These are phyloP conservation scores for Microcebus griseorufus DNA, from an alignment of 2,113 vertebrate genomes.

Conservation along the genomic window DNA sequence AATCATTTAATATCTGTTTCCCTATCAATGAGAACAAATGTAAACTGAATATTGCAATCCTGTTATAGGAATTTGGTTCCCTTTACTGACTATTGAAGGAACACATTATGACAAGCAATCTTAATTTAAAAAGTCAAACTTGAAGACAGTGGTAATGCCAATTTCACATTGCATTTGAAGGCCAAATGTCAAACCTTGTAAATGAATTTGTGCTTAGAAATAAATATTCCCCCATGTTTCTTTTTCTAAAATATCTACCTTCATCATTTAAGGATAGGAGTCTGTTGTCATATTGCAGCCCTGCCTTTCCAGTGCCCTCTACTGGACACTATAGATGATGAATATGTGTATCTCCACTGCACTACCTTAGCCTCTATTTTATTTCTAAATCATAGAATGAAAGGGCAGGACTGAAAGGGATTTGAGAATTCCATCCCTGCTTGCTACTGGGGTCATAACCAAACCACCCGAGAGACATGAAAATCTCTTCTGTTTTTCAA, in stretches of 20 bases:
- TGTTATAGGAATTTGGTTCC: not conserved
- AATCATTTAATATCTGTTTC: not conserved
- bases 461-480: conserved; percentile 1
- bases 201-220: not conserved
- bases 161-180: conserved; percentile 47
- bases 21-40: not conserved
- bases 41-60: not conserved
- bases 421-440: conserved; percentile 24
- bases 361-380: not conserved
- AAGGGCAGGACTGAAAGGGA: not conserved
- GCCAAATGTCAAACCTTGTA: conserved; percentile 29
- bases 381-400: not conserved
- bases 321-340: not conserved
- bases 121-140: conserved; percentile 46
- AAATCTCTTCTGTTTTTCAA: conserved; percentile 47
- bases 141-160: conserved; percentile 6
- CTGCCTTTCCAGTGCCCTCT: conserved; percentile 63
- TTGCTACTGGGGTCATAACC: not conserved
- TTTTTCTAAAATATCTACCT: not conserved
- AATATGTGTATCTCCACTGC: not conserved
- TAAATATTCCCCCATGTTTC: not conserved
- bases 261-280: not conserved
- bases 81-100: not conserved
- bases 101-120: not conserved
- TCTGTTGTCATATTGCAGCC: not conserved